These are phyloP conservation scores for Cyprinodon variegatus DNA, from an alignment of 2,113 vertebrate genomes.

Conservation along the genomic window DNA sequence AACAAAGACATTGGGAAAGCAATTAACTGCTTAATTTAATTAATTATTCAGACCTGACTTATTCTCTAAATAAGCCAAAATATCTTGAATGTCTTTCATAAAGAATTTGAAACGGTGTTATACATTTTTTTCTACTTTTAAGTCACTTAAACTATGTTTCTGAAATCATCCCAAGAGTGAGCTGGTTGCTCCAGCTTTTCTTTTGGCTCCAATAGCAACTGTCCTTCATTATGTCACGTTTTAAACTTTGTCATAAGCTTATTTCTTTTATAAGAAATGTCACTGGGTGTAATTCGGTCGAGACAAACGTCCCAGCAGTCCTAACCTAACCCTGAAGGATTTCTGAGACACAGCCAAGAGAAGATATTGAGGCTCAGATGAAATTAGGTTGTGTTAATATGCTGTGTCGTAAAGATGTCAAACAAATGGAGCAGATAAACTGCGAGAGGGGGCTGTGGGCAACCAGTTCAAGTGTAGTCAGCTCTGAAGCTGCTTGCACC, in stretches of 20 bases:
- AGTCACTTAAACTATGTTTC: neutral
- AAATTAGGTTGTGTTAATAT: slow-evolving; percentile 75
- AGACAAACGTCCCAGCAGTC: slow-evolving; percentile 65
- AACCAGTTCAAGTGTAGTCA: slow-evolving; percentile 53
- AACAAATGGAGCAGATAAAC: slow-evolving; percentile 76
- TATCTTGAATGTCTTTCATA: slow-evolving; percentile 38
- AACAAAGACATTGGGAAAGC: slow-evolving; percentile 73
- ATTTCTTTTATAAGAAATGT: slow-evolving; percentile 35
- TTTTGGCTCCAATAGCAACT: slow-evolving; percentile 65
- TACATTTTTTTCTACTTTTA: neutral
- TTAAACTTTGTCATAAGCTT: slow-evolving; percentile 51
- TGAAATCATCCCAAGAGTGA: neutral
- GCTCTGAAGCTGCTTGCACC: slow-evolving; percentile 50
- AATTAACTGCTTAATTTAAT: slow-evolving; percentile 76
- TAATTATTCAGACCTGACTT: slow-evolving; percentile 76
- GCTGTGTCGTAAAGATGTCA: slow-evolving; percentile 73
- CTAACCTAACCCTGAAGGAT: slow-evolving; percentile 75
- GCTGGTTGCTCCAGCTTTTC: neutral
- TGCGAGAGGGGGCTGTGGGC: slow-evolving; percentile 62
- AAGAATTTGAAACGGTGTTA: slow-evolving; percentile 1
- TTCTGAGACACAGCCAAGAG: slow-evolving; percentile 66
- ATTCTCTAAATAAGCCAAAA: slow-evolving; percentile 60
- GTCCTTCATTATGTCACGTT: slow-evolving; percentile 78
- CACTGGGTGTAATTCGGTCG: slow-evolving; percentile 68
- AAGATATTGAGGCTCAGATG: slow-evolving; percentile 65